Conservation (phyloP, 1,140 invertebrate species). For the Babylonia areolata region DNA sequence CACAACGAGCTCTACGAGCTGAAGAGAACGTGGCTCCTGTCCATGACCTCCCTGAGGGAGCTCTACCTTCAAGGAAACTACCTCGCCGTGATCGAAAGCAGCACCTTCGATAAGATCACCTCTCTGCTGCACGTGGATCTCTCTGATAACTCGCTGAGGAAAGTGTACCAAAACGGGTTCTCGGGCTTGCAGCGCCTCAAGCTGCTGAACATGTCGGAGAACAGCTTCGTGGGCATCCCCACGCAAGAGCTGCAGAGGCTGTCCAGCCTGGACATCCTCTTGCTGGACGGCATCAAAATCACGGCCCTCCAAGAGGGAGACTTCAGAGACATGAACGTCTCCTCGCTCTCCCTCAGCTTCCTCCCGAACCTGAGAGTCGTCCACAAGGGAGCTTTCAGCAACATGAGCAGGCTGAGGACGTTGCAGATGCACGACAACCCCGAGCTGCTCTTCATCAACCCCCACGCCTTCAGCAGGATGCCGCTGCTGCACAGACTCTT, state of each 20-base stretch:
- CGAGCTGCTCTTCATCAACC: conserved; percentile 74
- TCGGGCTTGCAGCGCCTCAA: conserved; percentile 55
- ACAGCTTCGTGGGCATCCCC: conserved; percentile 55
- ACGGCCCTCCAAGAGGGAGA: conserved; percentile 64
- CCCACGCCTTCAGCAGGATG: conserved; percentile 71
- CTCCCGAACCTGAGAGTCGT: conserved; percentile 73
- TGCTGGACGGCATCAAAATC: conserved; percentile 66
- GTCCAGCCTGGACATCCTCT: conserved; percentile 61
- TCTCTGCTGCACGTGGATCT: conserved; percentile 64
- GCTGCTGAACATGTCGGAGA: conserved; percentile 64
- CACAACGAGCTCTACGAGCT: conserved; percentile 61
- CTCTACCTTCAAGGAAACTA: conserved; percentile 63
- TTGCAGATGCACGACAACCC: conserved; percentile 75
- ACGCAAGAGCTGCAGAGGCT: conserved; percentile 54
- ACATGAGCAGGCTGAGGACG: conserved; percentile 70
- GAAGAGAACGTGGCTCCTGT: conserved; percentile 61
- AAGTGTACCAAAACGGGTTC: conserved; percentile 58
- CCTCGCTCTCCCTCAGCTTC: conserved; percentile 70
- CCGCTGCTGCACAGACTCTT: conserved; percentile 70
- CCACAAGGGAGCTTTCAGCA: conserved; percentile 74
- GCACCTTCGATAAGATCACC: conserved; percentile 57
- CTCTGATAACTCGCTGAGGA: conserved; percentile 58
- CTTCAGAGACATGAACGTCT: conserved; percentile 70
- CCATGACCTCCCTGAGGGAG: conserved; percentile 58
- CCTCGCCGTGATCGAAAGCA: conserved; percentile 52